Base-by-base conservation (phyloP, 2,797 vertebrate genomes). In the Brachyrhaphis roseni region DNA sequence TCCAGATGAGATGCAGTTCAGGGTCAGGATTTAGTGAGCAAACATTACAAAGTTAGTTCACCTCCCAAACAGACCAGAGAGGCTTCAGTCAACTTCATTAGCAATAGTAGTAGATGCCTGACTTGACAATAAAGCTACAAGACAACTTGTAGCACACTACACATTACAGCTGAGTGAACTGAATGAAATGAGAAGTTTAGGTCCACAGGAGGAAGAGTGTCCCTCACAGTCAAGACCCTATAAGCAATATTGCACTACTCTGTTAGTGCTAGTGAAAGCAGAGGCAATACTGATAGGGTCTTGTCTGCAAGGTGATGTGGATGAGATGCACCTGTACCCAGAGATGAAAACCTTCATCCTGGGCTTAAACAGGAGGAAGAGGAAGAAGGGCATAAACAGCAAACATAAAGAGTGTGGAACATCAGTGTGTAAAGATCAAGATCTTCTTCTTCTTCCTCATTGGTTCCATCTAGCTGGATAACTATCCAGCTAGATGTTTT, bases 231-330 rank as follows among this genome's bases (percentile, higher is more conserved):
- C 96, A 95, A 97, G 96, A 98, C 97, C 97, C 97, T 98, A 98
- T 98, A 98, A 98, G 97, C 97, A 97, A 97, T 98, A 98, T 97
- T 98, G 97, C 97, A 98, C 97, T 98, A 97, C 97, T 97, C 95
- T 95, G 95, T 94, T 92, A 92, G 95, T 91, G 91, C 89, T 86
- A 82, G 89, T 92, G 96, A 96, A 97, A 98, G 97, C 97, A 98
- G 97, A 98, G 97, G 95, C 97, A 98, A 98, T 96, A 97, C 96
- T 96, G 97, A 98, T 98, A 98, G 97, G 97, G 97, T 97, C 95
- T 95, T 90, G 93, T 95, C 97, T 96, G 93, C 94, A 95, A 97
- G 97, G 96, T 88, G 88, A 81, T 23, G 47, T 39, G 78, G 84
- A 79, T 26, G 62, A 71, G 68, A 43, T 45, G 39, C 23, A 71